Conservation (phyloP, 2,888 invertebrate genomes). For the Orgyia antiqua region DNA sequence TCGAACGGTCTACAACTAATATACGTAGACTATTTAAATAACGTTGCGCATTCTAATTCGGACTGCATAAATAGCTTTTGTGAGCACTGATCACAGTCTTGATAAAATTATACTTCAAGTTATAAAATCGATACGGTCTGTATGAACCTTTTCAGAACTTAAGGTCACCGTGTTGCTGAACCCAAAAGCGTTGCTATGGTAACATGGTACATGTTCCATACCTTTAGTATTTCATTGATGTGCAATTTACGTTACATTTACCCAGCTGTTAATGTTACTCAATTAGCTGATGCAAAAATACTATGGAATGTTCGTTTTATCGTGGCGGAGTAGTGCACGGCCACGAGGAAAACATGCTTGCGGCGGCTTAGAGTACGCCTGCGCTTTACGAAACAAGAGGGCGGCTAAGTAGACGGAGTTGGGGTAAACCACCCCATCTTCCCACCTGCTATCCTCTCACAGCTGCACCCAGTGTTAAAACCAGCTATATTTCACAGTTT, state of each 20-base stretch:
- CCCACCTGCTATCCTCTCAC: conserved; percentile 37
- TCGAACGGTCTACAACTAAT: conserved; percentile 37
- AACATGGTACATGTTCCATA: conserved; percentile 4
- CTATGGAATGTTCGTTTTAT: conserved; percentile 16
- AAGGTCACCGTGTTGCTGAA: neutral
- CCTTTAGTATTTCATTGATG: neutral
- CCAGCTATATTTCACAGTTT: conserved; percentile 57
- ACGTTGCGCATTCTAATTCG: conserved; percentile 33
- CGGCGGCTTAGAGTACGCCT: conserved; percentile 63
- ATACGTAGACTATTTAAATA: conserved; percentile 39
- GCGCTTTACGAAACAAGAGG: conserved; percentile 39
- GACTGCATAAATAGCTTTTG: conserved; percentile 27
- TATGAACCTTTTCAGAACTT: too few relatives aligned
- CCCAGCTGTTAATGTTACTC: conserved; percentile 7
- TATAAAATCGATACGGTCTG: conserved; percentile 24
- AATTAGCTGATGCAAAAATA: conserved; percentile 16
- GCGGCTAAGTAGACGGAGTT: conserved; percentile 14
- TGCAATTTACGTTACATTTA: conserved; percentile 8
- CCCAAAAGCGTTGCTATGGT: conserved; percentile 8
- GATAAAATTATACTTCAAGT: conserved; percentile 17
- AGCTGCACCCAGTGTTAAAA: conserved; percentile 54
- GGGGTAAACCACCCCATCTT: conserved; percentile 16
- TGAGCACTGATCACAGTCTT: too few relatives aligned
- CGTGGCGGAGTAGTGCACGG: conserved; percentile 32
- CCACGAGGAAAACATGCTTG: conserved; percentile 58